phyloP scores from a whole-genome alignment of 1,140 invertebrate species.

The Penaeus indicus region DNA sequence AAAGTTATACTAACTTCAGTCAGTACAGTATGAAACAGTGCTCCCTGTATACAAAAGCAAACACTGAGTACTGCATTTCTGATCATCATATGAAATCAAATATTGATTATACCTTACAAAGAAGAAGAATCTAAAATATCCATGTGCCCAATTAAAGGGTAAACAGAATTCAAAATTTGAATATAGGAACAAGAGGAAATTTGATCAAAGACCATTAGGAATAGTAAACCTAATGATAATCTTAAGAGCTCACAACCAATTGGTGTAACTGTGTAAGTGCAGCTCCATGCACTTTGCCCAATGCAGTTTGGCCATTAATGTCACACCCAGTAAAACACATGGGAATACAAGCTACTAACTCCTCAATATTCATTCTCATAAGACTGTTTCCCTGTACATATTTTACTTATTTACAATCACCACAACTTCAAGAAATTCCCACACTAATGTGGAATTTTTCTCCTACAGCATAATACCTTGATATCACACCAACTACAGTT shows the following conservation, averaged over 20 bases:
- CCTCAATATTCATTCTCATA: slow-evolving; percentile 17
- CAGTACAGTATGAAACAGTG: too few relatives aligned
- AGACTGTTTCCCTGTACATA: slow-evolving; percentile 30
- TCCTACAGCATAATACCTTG: slow-evolving; percentile 30
- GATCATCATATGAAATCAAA: too few relatives aligned
- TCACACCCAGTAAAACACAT: slow-evolving; percentile 40
- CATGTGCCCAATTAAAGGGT: too few relatives aligned
- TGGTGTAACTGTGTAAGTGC: slow-evolving; percentile 22
- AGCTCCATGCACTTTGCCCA: slow-evolving; percentile 27
- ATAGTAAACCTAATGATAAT: background rate
- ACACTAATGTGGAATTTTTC: slow-evolving; percentile 28
- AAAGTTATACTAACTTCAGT: too few relatives aligned
- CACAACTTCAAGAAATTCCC: slow-evolving; percentile 23
- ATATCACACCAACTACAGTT: slow-evolving; percentile 15
- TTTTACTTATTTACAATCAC: slow-evolving; percentile 43
- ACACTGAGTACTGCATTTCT: too few relatives aligned
- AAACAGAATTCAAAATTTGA: too few relatives aligned
- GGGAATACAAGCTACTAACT: slow-evolving; percentile 31
- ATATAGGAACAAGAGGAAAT: too few relatives aligned
- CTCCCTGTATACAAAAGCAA: too few relatives aligned
- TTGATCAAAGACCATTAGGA: too few relatives aligned
- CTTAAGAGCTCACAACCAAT: slow-evolving; percentile 42
- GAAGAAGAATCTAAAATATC: too few relatives aligned
- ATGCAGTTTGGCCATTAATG: slow-evolving; percentile 34
- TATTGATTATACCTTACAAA: too few relatives aligned